Conservation (phyloP, 2,797 vertebrate genomes). For the Paratrypauchen microcephalus region DNA sequence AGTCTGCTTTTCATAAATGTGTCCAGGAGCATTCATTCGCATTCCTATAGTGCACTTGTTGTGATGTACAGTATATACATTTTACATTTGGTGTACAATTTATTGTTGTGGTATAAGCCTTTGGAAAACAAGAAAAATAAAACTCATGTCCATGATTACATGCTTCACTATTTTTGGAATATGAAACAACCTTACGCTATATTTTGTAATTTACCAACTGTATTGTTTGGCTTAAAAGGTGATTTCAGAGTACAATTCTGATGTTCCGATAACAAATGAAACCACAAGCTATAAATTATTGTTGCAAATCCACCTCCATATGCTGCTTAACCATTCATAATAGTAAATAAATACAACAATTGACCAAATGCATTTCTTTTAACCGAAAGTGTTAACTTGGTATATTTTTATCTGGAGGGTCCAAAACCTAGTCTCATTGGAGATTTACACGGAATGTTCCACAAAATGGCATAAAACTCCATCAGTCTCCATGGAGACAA, state of each 20-base stretch:
- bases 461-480: not conserved
- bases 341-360: not conserved
- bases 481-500: too few species aligned
- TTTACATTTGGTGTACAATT: slow-evolving; percentile 69
- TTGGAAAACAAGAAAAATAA: slow-evolving; percentile 75
- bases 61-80: slow-evolving; percentile 74
- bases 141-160: slow-evolving; percentile 55
- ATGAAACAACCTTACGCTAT: too few species aligned
- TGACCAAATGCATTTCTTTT: not conserved
- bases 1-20: slow-evolving; percentile 83
- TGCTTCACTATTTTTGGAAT: not conserved
- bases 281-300: slow-evolving; percentile 19
- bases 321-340: not conserved
- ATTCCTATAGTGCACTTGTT: slow-evolving; percentile 77
- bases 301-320: not conserved
- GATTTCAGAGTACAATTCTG: not conserved
- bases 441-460: not conserved
- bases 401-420: not conserved
- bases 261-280: not conserved
- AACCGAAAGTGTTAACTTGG: not conserved
- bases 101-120: slow-evolving; percentile 79
- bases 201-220: not conserved
- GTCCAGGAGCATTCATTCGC: slow-evolving; percentile 74
- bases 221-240: not conserved
- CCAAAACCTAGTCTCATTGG: not conserved